Conservation (phyloP, 2,888 invertebrate genomes). For the Erebia aethiops region DNA sequence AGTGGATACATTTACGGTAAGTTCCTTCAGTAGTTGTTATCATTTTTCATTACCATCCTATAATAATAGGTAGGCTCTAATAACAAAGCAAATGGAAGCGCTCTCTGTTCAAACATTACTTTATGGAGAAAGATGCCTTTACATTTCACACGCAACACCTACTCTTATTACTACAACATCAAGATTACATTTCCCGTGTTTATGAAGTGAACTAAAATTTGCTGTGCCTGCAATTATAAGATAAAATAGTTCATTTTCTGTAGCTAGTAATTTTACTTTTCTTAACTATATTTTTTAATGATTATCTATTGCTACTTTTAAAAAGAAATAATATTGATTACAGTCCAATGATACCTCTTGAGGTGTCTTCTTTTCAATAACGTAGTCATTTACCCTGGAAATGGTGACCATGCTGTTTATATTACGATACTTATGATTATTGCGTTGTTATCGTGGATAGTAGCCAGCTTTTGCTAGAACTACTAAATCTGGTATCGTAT, state of each 20-base stretch:
- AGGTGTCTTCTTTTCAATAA: background rate
- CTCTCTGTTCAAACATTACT: conserved; percentile 26
- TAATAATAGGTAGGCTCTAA: conserved; percentile 28
- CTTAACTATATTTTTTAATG: conserved; percentile 16
- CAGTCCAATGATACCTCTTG: conserved; percentile 4
- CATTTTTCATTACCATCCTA: conserved; percentile 27
- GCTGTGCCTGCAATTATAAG: conserved; percentile 9
- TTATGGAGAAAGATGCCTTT: conserved; percentile 30
- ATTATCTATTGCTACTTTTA: background rate
- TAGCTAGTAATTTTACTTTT: conserved; percentile 16
- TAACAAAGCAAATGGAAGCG: conserved; percentile 26
- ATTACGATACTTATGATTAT: too few relatives aligned
- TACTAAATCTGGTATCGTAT: too few relatives aligned
- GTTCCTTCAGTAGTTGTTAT: conserved; percentile 4
- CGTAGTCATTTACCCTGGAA: too few relatives aligned
- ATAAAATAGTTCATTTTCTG: conserved; percentile 24
- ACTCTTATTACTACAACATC: conserved; percentile 13
- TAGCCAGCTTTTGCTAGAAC: too few relatives aligned
- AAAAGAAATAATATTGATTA: conserved; percentile 8
- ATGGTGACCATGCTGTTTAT: too few relatives aligned
- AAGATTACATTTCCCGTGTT: conserved; percentile 1
- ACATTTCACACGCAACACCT: background rate
- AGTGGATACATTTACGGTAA: background rate
- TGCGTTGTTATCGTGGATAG: too few relatives aligned
- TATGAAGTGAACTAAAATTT: conserved; percentile 8